Percentiles rank a stretch among this genome's conserved stretches.
phyloP scores from a whole-genome alignment of 1,140 invertebrate genomes.

The Riptortus pedestris region DNA sequence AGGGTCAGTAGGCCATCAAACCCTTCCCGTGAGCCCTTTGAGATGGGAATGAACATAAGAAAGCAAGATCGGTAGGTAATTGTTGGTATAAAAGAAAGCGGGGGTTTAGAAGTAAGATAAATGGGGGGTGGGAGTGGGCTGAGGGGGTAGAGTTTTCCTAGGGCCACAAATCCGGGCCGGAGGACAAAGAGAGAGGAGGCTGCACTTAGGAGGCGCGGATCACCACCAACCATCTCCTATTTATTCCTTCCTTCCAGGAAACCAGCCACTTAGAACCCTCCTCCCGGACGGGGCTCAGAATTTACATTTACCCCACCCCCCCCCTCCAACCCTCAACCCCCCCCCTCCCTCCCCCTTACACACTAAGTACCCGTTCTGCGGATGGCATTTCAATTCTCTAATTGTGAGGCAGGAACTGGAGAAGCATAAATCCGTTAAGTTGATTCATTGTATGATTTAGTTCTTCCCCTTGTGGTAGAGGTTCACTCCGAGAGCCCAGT shows the following conservation, averaged over 20 bases:
- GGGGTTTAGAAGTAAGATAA: not conserved
- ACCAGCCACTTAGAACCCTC: constrained; percentile 28
- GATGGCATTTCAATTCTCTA: constrained; percentile 15
- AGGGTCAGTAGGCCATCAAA: too few relatives aligned
- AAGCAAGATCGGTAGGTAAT: constrained; percentile 6
- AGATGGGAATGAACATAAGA: not conserved
- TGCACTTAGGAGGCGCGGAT: constrained; percentile 27
- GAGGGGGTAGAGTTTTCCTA: not conserved
- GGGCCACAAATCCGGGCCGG: not conserved
- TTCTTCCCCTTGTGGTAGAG: constrained; percentile 6
- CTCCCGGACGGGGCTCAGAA: constrained; percentile 3
- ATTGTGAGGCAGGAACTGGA: constrained; percentile 13
- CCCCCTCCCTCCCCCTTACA: not conserved
- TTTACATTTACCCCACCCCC: constrained; percentile 24
- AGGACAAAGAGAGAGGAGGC: constrained; percentile 13
- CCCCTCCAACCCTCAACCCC: too few relatives aligned
- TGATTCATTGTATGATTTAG: constrained; percentile 15
- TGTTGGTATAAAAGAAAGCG: constrained; percentile 4
- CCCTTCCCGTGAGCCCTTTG: not conserved
- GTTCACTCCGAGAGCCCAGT: not conserved
- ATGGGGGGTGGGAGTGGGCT: not conserved
- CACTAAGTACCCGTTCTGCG: constrained; percentile 13
- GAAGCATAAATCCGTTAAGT: constrained; percentile 14
- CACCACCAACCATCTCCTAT: constrained; percentile 23
- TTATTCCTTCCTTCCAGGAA: constrained; percentile 30